phyloP scores from a whole-genome alignment of 2,888 invertebrate species.

The Dorcus parallelipipedus region DNA sequence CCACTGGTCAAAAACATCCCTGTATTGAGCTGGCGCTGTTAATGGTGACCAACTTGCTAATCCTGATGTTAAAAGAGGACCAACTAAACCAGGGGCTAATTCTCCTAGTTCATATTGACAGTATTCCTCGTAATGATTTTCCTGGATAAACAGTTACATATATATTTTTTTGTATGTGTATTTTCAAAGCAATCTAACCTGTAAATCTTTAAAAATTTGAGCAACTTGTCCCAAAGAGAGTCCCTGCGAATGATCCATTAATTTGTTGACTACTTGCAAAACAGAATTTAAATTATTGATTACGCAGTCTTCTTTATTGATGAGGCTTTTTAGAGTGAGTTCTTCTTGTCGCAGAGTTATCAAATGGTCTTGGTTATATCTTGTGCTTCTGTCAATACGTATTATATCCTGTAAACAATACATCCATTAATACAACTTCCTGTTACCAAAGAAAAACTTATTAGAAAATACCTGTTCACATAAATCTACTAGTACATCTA shows the following conservation, averaged over 20 bases:
- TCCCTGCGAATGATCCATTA: constrained; percentile 53
- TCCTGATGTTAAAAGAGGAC: constrained; percentile 75
- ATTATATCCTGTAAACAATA: constrained; percentile 70
- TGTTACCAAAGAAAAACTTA: neutral
- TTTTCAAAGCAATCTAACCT: constrained; percentile 39
- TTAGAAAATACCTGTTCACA: constrained; percentile 72
- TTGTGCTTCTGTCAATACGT: constrained; percentile 72
- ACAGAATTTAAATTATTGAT: constrained; percentile 70
- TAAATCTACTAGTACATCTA: constrained; percentile 86
- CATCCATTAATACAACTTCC: neutral
- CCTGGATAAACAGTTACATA: constrained; percentile 44
- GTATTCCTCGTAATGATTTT: constrained; percentile 72
- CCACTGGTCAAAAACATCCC: constrained; percentile 69
- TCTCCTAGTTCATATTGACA: constrained; percentile 79
- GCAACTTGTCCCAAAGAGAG: constrained; percentile 59
- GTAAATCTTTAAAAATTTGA: constrained; percentile 55
- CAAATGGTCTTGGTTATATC: constrained; percentile 74
- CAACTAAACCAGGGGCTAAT: constrained; percentile 79
- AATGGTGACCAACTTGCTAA: constrained; percentile 80
- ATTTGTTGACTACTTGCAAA: constrained; percentile 61
- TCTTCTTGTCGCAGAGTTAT: constrained; percentile 78
- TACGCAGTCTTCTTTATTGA: constrained; percentile 69
- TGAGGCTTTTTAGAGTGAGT: constrained; percentile 61
- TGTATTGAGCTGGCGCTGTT: constrained; percentile 60
- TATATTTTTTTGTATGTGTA: neutral